Base-by-base conservation (phyloP, 1,140 invertebrate genomes). In the Anoplolepis gracilipes region DNA sequence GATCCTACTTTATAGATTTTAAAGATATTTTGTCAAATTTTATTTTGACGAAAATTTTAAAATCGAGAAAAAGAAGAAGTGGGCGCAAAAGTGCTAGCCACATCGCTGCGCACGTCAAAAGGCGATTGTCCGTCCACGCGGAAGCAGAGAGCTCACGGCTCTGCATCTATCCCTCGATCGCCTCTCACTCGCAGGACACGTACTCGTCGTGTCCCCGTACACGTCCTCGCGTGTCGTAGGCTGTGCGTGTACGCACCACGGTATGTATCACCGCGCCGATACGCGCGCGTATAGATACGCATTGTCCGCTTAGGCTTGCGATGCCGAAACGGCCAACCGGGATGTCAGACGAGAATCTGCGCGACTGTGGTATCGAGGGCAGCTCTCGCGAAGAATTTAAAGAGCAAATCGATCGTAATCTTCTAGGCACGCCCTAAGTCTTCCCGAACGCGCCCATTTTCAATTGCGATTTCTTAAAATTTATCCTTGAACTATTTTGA, bases 201-300 rank as follows among this genome's bases (percentile, higher is more conserved):
- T 92, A 93, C 88, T 73, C 82, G 67, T 70, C 87, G 86, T 92
- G 92, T 93, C 92, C 92, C 85, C 90, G 82, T 92, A 93, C 91
- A 93, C 91, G 92, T 93, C 84, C 87, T 89, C 76, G 13, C 36
- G 78, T 72, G 36, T 81, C 78, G 78, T 49, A 49, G 46, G 16
- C 46, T 49, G 16, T 49, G 46, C 46, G 46, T 49, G 46, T 49
- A 39, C 57, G 59, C 81, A 13, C 39, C 82, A 16, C 86, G 87
- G 86, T 88, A 88, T 85, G 70, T 75, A 75, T 62, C 69, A 69
- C 13, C 61, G 30, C 33, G 25, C 19, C 28, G 33, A 22, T 57
- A 46, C 39, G 39, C 19, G 33, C 10, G 39, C 39, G 39, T 42
- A 42, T 42, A 42, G 10, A 10, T 84, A 75, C 79, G 42, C 61